phyloP scores from a whole-genome alignment of 2,888 invertebrate species.

The Panopea generosa region DNA sequence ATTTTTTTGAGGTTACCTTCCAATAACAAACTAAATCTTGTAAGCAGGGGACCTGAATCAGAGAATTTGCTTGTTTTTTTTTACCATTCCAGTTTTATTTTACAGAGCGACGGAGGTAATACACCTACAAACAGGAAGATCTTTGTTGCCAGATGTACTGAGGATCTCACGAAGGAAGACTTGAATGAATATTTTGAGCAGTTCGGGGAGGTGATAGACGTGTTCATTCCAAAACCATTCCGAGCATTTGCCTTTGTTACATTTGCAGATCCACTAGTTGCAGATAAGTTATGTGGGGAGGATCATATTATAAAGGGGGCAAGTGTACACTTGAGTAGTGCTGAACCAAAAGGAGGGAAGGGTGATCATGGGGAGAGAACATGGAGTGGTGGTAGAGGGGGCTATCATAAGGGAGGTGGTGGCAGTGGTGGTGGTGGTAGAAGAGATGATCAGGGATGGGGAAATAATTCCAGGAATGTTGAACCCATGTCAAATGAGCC shows the following conservation, averaged over 20 bases:
- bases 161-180: slow-evolving; percentile 95
- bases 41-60: too few relatives aligned
- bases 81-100: too few relatives aligned
- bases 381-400: slow-evolving; percentile 11
- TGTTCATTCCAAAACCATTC: slow-evolving; percentile 98
- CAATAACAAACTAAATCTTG: too few relatives aligned
- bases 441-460: slow-evolving; percentile 27
- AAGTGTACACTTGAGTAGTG: slow-evolving; percentile 87
- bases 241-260: slow-evolving; percentile 91
- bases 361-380: slow-evolving; percentile 22
- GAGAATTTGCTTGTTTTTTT: too few relatives aligned
- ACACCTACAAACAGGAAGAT: slow-evolving; percentile 89
- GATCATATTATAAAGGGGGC: slow-evolving; percentile 97
- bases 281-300: slow-evolving; percentile 95
- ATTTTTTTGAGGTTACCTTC: too few relatives aligned
- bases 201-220: slow-evolving; percentile 97
- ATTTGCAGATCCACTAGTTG: slow-evolving; percentile 95
- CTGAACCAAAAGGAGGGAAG: slow-evolving; percentile 79
- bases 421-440: slow-evolving; percentile 10
- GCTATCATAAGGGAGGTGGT: slow-evolving; percentile 12
- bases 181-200: slow-evolving; percentile 93
- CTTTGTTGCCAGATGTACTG: slow-evolving; percentile 97
- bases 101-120: slow-evolving; percentile 72
- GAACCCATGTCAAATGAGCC: slow-evolving; percentile 46
- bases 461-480: slow-evolving; percentile 4